A percentile compares a stretch with the other conserved stretches of the same genome.
These are phyloP conservation scores for Dromas ardeola DNA, from an alignment of 2,113 vertebrate genomes.

Conservation along the genomic window DNA sequence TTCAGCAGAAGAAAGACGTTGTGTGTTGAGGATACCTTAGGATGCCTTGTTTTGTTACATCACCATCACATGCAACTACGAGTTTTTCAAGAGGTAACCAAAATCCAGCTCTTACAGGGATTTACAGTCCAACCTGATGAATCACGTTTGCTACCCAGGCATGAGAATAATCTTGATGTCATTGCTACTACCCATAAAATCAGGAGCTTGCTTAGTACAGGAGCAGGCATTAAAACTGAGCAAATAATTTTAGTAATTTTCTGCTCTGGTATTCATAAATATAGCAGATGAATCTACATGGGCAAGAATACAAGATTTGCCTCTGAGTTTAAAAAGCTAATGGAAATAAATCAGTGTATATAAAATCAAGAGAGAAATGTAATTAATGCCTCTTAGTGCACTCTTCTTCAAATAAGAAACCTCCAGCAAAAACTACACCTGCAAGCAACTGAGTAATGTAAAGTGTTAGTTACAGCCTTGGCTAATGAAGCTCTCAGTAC, in stretches of 20 bases:
- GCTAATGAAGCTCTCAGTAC: constrained; percentile 3
- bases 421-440: not conserved
- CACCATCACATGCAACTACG: not conserved
- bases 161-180: not conserved
- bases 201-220: not conserved
- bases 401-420: not conserved
- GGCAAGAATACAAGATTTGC: not conserved
- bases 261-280: not conserved
- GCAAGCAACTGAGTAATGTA: not conserved
- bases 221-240: not conserved
- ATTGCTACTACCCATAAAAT: not conserved
- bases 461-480: not conserved
- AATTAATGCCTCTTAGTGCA: not conserved
- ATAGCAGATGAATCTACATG: not conserved
- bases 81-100: not conserved
- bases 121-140: not conserved
- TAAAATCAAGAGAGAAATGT: not conserved
- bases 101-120: not conserved
- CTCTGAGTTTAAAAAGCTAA: not conserved
- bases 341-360: not conserved
- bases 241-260: not conserved
- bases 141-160: not conserved
- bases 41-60: not conserved
- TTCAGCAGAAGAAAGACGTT: not conserved
- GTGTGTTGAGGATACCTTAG: not conserved